These are phyloP conservation scores for Anabacerthia variegaticeps DNA, from an alignment of 2,797 vertebrate species.

Conservation along the genomic window DNA sequence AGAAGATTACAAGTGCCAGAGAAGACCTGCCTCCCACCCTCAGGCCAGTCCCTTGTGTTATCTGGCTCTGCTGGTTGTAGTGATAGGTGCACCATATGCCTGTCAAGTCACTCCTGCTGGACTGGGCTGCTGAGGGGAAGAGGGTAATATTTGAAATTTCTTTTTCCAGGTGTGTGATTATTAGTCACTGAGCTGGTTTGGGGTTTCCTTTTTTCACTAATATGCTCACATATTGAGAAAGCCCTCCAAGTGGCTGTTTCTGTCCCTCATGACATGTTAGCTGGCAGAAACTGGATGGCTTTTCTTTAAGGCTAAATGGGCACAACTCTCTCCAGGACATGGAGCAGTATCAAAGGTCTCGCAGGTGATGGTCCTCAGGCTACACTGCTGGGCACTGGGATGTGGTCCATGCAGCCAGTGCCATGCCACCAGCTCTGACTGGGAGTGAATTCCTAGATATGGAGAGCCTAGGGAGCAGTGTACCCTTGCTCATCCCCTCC, in stretches of 20 bases:
- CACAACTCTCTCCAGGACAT: background rate
- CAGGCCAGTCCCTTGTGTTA: background rate
- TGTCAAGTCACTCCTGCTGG: background rate
- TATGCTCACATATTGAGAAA: background rate
- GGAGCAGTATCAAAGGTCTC: background rate
- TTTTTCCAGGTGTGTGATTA: background rate
- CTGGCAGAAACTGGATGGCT: background rate
- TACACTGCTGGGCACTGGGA: background rate
- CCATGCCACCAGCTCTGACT: background rate
- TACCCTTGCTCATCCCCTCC: background rate
- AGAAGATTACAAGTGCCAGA: constrained; percentile 47
- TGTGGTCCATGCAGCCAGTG: background rate
- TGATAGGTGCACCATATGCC: background rate
- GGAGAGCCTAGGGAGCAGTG: background rate
- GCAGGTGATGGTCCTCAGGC: background rate
- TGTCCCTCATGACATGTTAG: background rate
- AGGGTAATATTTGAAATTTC: background rate
- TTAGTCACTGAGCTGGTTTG: background rate
- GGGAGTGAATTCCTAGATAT: background rate
- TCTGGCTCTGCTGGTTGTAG: background rate
- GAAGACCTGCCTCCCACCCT: constrained; percentile 12
- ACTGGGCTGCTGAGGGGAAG: background rate
- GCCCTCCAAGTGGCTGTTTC: background rate
- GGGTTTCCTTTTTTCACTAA: background rate
- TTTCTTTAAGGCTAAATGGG: background rate